These are phyloP conservation scores for Nomada lathburiana DNA, from an alignment of 2,888 invertebrate genomes.

Conservation along the genomic window DNA sequence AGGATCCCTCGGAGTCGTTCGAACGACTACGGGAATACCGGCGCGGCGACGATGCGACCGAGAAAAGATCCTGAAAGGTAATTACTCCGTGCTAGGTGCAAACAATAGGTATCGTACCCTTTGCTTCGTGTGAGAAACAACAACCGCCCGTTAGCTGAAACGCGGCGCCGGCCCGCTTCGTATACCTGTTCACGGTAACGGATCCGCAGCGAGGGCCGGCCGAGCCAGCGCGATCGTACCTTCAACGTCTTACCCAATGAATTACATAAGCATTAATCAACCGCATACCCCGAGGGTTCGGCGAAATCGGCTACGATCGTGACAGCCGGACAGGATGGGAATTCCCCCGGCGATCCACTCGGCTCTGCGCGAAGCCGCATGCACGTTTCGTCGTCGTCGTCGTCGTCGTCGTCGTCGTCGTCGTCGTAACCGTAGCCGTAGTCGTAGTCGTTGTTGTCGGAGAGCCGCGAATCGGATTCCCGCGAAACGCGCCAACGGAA, in stretches of 20 bases:
- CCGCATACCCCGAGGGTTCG: conserved; percentile 70
- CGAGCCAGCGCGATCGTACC: conserved; percentile 78
- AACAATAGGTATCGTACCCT: conserved; percentile 79
- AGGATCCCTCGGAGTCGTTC: conserved; percentile 36
- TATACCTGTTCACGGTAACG: conserved; percentile 76
- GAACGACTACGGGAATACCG: conserved; percentile 14
- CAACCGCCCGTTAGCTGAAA: conserved; percentile 65
- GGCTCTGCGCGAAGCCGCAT: neutral
- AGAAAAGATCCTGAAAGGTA: conserved; percentile 77
- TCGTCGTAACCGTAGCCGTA: no score
- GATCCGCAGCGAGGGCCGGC: conserved; percentile 69
- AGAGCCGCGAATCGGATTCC: neutral
- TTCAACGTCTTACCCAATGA: conserved; percentile 82
- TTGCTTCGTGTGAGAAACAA: conserved; percentile 82
- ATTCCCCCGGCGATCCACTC: neutral
- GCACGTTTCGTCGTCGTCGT: no score
- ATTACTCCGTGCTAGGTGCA: conserved; percentile 82
- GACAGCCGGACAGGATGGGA: neutral
- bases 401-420: no score
- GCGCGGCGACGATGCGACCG: conserved; percentile 37
- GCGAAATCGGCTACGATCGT: conserved; percentile 47
- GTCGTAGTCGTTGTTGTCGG: neutral
- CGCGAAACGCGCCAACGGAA: conserved; percentile 4
- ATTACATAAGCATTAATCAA: conserved; percentile 83
- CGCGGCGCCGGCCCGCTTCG: conserved; percentile 41